Evolutionary conservation across 2,888 invertebrate species (phyloP), one percentile per base, ranked within the genome.

Genomic region (Rhagium mordax): DNA sequence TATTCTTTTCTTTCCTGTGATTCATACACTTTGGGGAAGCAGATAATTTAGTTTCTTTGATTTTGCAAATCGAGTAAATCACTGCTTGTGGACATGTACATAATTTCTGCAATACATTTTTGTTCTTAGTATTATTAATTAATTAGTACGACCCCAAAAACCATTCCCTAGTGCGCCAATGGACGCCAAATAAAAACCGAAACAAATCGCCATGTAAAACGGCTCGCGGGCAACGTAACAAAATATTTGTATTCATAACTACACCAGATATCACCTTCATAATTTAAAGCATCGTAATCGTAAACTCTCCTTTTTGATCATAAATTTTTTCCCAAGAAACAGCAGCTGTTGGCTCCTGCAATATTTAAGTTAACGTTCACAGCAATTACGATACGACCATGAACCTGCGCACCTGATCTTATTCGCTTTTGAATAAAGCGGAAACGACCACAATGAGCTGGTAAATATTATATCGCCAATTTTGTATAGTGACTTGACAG

Each of bases 251-350:
- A 41, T 41, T 41, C 41, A 41, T 41, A 41, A n/a, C 41, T 41
- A 41, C n/a, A 4, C 41, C 41, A 41, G 41, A 41, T 41, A 4
- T 41, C 41, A 41, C n/a, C 41, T 41, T n/a, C n/a, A 41, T 41
- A 41, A n/a, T 41, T 41, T 41, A 41, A 41, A n/a, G 13, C n/a
- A n/a, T 41, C 41, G n/a, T 41, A 41, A 41, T 41, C 41, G n/a
- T 41, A 41, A 41, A 41, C 41, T 41, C 41, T 41, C n/a, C 41
- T 41, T 41, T 41, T n/a, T 41, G 41, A n/a, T n/a, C 41, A 41
- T 41, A 41, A 41, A 41, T 41, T 41, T n/a, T n/a, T 41, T n/a
- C n/a, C 55, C 8, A 55, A 55, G 55, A 27, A 55, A 55, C 10
- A 24, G 55, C 24, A 4, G 5, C 6, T 55, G 4, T n/a, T 15